Base-by-base conservation (phyloP, 2,888 invertebrate species). In the Argynnis bischoffii region DNA sequence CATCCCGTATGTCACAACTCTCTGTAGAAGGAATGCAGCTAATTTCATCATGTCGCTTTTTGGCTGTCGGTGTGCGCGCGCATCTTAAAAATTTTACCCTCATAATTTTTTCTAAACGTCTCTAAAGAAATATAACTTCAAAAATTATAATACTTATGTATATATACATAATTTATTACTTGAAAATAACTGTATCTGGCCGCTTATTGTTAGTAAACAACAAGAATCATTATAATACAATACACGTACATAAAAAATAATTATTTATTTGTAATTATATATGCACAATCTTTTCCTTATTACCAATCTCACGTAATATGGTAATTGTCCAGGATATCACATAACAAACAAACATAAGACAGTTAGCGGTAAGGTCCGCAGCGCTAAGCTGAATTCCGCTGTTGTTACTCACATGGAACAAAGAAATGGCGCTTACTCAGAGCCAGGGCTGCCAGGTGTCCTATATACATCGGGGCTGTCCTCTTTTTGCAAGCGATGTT, bases 341-440 rank as follows among this genome's bases (percentile, higher is more conserved):
- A 61, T 55, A 60, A 56, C 61, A 61, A 59, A 66, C 54, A 65
- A 63, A 61, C 56, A 51, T 26, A 26, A 63, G 59, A 66, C 68
- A 65, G 56, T 55, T 65, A 63, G 59, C 60, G 61, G 46, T 57
- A 6, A 21, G 56, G 51, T 50, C 65, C 55, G 66, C 57, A 63
- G 26, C 57, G 53, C 63, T 61, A 59, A 70, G 64, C 67, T 71
- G 76, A 72, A 79, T 78, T 74, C 76, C 76, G 63, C 66, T 67
- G 69, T 67, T 72, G 74, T 81, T 79, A 79, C 77, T 79, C 80
- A 78, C 72, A 67, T 69, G 68, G 72, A 71, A 78, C 81, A 81
- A 81, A 77, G 76, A 73, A 72, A 63, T 60, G 72, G 64, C 65
- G 68, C 51, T 70, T 67, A 70, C 67, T 71, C 63, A 69, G 63